Base-by-base conservation (phyloP, 2,888 invertebrate genomes). In the Habroteleia sp. region DNA sequence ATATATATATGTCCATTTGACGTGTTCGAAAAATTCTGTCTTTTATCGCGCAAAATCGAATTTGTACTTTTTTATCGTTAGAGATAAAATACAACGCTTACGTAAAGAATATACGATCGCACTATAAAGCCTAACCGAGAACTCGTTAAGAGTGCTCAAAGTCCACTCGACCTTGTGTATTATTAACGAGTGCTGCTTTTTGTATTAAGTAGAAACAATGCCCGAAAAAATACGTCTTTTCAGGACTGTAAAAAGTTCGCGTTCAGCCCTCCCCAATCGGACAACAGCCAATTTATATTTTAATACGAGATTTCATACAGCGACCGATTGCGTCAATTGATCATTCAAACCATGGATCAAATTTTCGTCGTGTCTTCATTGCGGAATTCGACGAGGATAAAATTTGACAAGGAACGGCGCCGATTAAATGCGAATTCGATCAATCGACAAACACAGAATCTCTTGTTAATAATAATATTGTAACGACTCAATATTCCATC, bases 211-310 rank as follows among this genome's bases (percentile, higher is more conserved):
- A 83, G 83, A 85, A 86, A 84, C 82, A 84, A 85, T 84, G 83
- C 82, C 83, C 83, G 42, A 80, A 81, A n/a, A n/a, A 81, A 83
- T 81, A 78, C 74, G 78, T 82, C 77, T 79, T 81, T 79, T 79
- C 76, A 78, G 82, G 82, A 82, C 82, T 80, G 78, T 77, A 82
- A 71, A 83, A 82, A 84, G 82, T 83, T 79, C 74, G 65, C 83
- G 85, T 87, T 86, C 83, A 86, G 87, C 85, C 86, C 87, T 85
- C 84, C 80, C 83, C 80, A 78, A 85, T 86, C 86, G 87, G 86
- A 88, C 68, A 69, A 69, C 68, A 69, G 68, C 68, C 68, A 69
- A 60, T n/a, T n/a, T 58, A 41, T 41, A 54, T 37, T 52, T 62
- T 27, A 35, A 42, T 25, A 39, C 54, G 50, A 54, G 50, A 48